Percentiles rank a stretch among this genome's conserved stretches.
Conservation (phyloP, 2,797 vertebrate species). For the Spizella passerina region DNA sequence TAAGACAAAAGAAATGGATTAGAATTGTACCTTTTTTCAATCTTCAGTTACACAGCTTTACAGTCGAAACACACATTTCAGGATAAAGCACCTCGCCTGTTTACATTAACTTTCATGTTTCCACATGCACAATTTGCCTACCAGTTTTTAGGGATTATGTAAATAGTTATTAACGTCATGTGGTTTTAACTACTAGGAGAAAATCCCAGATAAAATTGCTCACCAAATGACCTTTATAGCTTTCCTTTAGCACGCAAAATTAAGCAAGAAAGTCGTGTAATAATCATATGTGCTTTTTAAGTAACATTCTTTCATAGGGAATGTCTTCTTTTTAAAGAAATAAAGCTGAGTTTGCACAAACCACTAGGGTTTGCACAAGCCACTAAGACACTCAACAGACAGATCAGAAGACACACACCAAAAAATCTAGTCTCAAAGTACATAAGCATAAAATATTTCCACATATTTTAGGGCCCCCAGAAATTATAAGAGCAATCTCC, state of each 20-base stretch:
- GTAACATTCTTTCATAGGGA: not conserved
- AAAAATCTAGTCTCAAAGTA: not conserved
- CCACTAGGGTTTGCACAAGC: not conserved
- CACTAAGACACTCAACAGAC: not conserved
- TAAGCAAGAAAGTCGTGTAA: not conserved
- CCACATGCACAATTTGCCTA: slow-evolving; percentile 1
- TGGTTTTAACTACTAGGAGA: slow-evolving; percentile 4
- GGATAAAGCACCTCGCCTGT: not conserved
- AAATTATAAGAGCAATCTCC: not conserved
- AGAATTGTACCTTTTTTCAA: not conserved
- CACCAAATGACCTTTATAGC: slow-evolving; percentile 11
- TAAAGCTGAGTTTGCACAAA: not conserved
- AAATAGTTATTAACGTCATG: slow-evolving; percentile 31
- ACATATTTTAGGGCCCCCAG: not conserved
- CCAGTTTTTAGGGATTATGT: slow-evolving; percentile 28
- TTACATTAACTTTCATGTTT: not conserved
- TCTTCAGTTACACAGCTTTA: not conserved
- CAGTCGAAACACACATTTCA: not conserved
- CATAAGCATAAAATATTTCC: not conserved
- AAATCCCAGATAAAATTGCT: slow-evolving; percentile 41
- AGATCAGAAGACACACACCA: not conserved
- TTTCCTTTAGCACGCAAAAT: slow-evolving; percentile 7
- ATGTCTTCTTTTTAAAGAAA: not conserved
- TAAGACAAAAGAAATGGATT: not conserved
- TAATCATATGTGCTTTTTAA: not conserved